These are phyloP conservation scores for Lithophane socia DNA, from an alignment of 2,888 invertebrate genomes.

Conservation along the genomic window DNA sequence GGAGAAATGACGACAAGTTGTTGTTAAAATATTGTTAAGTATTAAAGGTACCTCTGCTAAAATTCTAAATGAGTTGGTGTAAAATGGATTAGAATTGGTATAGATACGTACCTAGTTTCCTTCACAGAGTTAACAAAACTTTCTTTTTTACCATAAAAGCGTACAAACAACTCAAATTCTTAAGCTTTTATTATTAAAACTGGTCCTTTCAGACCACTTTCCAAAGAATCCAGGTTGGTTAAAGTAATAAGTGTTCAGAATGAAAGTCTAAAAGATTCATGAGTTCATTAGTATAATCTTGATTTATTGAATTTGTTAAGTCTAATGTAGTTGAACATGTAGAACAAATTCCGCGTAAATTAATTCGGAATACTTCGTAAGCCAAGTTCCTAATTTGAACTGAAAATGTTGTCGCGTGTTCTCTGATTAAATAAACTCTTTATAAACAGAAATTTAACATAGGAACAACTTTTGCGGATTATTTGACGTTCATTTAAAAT, in stretches of 20 bases:
- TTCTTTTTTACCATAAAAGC: background rate
- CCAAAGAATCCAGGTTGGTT: constrained; percentile 19
- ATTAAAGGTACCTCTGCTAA: background rate
- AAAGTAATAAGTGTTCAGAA: constrained; percentile 13
- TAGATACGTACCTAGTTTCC: background rate
- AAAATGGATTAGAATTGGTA: background rate
- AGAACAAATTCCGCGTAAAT: constrained; percentile 45
- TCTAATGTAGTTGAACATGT: constrained; percentile 21
- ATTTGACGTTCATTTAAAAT: constrained; percentile 36
- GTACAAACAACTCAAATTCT: constrained; percentile 17
- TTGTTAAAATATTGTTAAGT: background rate
- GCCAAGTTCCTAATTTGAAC: constrained; percentile 50
- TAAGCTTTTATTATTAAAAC: constrained; percentile 24
- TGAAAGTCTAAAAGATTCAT: constrained; percentile 19
- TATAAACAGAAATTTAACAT: constrained; percentile 44
- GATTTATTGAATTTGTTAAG: constrained; percentile 47
- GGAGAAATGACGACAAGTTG: background rate
- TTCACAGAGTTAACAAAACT: background rate
- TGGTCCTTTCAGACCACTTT: constrained; percentile 22
- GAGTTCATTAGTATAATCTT: constrained; percentile 37
- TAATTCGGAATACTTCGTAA: constrained; percentile 50
- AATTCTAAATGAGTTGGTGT: background rate
- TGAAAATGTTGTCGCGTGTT: constrained; percentile 45
- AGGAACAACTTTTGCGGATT: constrained; percentile 38
- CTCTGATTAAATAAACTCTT: constrained; percentile 52